These are phyloP conservation scores for Spilogale gracilis DNA, from an alignment of 2,113 vertebrate genomes.

Conservation along the genomic window DNA sequence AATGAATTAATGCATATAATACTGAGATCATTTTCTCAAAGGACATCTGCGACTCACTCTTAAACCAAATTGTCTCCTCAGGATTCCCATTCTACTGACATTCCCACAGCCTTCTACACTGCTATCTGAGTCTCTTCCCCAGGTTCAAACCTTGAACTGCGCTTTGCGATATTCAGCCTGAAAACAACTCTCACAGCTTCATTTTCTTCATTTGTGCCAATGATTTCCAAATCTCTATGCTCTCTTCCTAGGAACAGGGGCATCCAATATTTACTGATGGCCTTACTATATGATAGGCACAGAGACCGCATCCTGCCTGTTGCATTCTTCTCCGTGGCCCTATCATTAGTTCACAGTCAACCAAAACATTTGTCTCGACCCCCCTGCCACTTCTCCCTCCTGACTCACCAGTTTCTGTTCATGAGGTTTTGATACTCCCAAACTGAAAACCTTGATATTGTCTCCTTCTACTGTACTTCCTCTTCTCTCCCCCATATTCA, in stretches of 20 bases:
- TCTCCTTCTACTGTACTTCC: neutral
- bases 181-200: slow-evolving; percentile 41
- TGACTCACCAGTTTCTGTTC: slow-evolving; percentile 36
- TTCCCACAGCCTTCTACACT: neutral
- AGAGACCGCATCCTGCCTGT: neutral
- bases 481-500: slow-evolving; percentile 22
- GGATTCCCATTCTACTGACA: neutral
- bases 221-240: slow-evolving; percentile 47
- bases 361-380: neutral
- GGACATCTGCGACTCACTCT: neutral
- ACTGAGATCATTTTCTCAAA: slow-evolving; percentile 16
- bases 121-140: neutral
- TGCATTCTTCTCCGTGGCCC: neutral
- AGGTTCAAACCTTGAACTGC: slow-evolving; percentile 41
- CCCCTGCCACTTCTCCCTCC: neutral
- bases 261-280: neutral
- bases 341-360: slow-evolving; percentile 42
- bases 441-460: neutral
- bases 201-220: slow-evolving; percentile 28
- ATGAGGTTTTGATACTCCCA: neutral
- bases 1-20: slow-evolving; percentile 16
- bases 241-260: neutral
- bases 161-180: slow-evolving; percentile 24
- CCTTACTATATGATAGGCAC: neutral
- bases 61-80: slow-evolving; percentile 36